Evolutionary conservation across 64 coral and sea anemone genomes (phyloP).

Genomic region (Stichodactyla helianthus): DNA sequence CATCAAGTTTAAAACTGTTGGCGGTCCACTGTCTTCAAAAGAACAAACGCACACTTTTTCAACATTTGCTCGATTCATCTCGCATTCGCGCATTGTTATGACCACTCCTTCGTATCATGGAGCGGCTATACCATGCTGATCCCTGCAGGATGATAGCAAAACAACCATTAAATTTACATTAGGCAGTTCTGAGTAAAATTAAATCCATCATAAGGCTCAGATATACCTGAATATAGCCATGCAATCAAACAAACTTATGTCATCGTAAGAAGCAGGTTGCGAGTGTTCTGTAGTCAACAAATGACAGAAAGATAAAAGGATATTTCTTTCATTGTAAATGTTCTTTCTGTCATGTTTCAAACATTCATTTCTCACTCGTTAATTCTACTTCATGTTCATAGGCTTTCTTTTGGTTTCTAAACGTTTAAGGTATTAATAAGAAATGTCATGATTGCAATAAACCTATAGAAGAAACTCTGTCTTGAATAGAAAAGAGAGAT

Average conservation of each 20-base stretch:
- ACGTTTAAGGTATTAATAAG: not conserved
- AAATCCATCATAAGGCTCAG: not conserved
- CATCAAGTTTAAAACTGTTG: not conserved
- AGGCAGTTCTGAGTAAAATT: not conserved
- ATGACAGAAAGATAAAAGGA: not conserved
- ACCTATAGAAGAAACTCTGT: not conserved
- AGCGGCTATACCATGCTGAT: not conserved
- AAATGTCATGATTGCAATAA: not conserved
- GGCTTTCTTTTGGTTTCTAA: not conserved
- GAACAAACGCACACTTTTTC: conserved; percentile 1
- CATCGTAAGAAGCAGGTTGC: not conserved
- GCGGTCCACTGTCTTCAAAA: not conserved
- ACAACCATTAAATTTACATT: conserved; percentile 10
- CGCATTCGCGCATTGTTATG: not conserved
- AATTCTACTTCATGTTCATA: not conserved
- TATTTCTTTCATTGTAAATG: not conserved
- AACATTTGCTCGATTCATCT: not conserved
- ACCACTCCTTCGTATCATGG: conserved; percentile 16
- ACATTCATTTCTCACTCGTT: not conserved
- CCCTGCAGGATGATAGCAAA: not conserved
- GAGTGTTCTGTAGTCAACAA: not conserved
- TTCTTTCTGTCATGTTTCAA: not conserved
- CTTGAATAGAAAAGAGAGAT: not conserved
- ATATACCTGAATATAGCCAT: not conserved
- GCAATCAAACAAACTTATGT: not conserved